Evolutionary conservation across 2,113 vertebrate species (phyloP).

Genomic region (Phrynosoma platyrhinos): DNA sequence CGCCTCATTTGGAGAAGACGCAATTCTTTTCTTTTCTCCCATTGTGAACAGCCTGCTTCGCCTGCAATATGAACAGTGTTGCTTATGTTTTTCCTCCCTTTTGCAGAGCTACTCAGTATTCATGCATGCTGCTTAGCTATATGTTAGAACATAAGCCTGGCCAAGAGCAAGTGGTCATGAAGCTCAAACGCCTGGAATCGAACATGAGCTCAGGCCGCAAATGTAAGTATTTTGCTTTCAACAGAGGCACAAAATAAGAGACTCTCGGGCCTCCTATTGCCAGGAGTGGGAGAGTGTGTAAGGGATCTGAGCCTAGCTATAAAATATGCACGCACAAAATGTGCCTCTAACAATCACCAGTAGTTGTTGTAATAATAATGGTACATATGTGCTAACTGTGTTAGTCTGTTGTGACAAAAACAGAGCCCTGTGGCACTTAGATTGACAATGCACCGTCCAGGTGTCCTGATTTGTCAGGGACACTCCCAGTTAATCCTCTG

Average conservation of each 20-base stretch:
- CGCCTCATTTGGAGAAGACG: background rate
- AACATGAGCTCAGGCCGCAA: slow-evolving; percentile 93
- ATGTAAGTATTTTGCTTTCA: slow-evolving; percentile 85
- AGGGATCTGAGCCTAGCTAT: no score
- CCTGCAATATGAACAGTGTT: slow-evolving; percentile 60
- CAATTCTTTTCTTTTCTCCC: background rate
- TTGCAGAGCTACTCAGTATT: slow-evolving; percentile 92
- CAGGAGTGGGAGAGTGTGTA: background rate
- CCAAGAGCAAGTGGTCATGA: slow-evolving; percentile 82
- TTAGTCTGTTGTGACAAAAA: no score
- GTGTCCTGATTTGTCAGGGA: no score
- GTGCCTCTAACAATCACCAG: background rate
- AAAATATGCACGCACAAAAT: no score
- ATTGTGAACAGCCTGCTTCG: background rate
- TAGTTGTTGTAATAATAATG: no score
- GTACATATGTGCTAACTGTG: no score
- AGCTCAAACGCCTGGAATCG: slow-evolving; percentile 88
- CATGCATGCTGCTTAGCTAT: slow-evolving; percentile 89
- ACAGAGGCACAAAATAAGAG: background rate
- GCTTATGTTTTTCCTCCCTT: slow-evolving; percentile 57
- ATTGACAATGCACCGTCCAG: no score
- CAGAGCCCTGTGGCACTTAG: no score
- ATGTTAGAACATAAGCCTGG: slow-evolving; percentile 82
- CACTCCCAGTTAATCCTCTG: no score
- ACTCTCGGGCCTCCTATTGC: background rate